Evolutionary conservation across 2,888 invertebrate genomes (phyloP).

Genomic region (Drosophila phalerata): DNA sequence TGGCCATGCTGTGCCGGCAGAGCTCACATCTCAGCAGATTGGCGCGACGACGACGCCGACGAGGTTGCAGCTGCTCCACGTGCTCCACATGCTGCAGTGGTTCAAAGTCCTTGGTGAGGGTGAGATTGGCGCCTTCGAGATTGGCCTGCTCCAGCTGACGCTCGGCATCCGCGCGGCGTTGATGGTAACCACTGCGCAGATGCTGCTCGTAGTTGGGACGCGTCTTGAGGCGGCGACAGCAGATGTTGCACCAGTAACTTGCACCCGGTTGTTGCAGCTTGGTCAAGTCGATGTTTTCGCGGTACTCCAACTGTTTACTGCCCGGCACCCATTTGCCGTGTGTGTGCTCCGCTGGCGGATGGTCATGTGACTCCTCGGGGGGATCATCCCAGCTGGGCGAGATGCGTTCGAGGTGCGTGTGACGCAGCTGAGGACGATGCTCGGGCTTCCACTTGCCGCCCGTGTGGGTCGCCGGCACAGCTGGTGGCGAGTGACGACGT

Average conservation of each 20-base stretch:
- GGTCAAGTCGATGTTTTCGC: slow-evolving; percentile 84
- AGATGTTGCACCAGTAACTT: slow-evolving; percentile 92
- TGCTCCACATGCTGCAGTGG: slow-evolving; percentile 18
- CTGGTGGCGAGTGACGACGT: slow-evolving; percentile 76
- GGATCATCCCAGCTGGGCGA: slow-evolving; percentile 87
- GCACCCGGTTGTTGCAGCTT: slow-evolving; percentile 56
- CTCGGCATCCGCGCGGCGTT: slow-evolving; percentile 89
- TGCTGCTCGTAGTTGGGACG: slow-evolving; percentile 92
- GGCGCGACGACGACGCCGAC: slow-evolving; percentile 87
- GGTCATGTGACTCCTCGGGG: slow-evolving; percentile 83
- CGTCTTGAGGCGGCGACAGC: slow-evolving; percentile 91
- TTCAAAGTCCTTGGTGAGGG: slow-evolving; percentile 44
- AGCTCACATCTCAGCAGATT: slow-evolving; percentile 89
- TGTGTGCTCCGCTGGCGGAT: slow-evolving; percentile 90
- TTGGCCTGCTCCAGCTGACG: slow-evolving; percentile 89
- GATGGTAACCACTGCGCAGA: slow-evolving; percentile 90
- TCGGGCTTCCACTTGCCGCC: slow-evolving; percentile 92
- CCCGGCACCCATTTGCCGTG: slow-evolving; percentile 93
- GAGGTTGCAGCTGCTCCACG: not conserved
- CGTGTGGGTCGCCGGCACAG: slow-evolving; percentile 87
- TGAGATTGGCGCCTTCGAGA: slow-evolving; percentile 53
- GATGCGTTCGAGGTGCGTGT: slow-evolving; percentile 73
- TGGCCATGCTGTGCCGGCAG: slow-evolving; percentile 90
- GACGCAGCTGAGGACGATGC: slow-evolving; percentile 82
- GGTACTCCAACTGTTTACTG: slow-evolving; percentile 86